These are phyloP conservation scores for Oncorhynchus mykiss DNA, from an alignment of 2,113 vertebrate species.

Conservation along the genomic window DNA sequence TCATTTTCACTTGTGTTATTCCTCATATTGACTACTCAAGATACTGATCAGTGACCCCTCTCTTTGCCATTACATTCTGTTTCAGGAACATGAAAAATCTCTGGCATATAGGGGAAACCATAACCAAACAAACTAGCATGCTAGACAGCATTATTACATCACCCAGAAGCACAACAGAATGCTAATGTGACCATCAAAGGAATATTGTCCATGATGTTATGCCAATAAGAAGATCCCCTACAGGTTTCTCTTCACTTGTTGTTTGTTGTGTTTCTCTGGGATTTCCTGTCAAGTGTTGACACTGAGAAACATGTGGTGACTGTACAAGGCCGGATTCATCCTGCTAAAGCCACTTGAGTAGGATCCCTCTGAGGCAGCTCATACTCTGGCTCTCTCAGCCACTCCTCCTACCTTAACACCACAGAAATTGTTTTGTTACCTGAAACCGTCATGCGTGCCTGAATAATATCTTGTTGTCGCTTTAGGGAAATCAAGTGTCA, in stretches of 20 bases:
- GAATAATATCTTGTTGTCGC: slow-evolving; percentile 28
- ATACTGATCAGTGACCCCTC: not conserved
- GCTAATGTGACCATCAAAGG: slow-evolving; percentile 39
- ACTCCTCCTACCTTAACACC: slow-evolving; percentile 53
- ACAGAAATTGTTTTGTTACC: slow-evolving; percentile 53
- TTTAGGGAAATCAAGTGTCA: slow-evolving; percentile 33
- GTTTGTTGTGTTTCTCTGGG: slow-evolving; percentile 48
- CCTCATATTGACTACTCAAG: not conserved
- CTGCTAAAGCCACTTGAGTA: slow-evolving; percentile 41
- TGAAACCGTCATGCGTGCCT: slow-evolving; percentile 30
- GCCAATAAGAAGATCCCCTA: slow-evolving; percentile 46
- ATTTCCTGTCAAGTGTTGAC: slow-evolving; percentile 56
- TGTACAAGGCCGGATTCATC: slow-evolving; percentile 45
- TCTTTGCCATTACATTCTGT: not conserved
- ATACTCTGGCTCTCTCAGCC: slow-evolving; percentile 40
- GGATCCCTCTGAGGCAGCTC: slow-evolving; percentile 53
- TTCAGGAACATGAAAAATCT: not conserved
- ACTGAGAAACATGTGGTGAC: slow-evolving; percentile 50
- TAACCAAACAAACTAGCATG: not conserved
- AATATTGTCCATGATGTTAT: slow-evolving; percentile 45
- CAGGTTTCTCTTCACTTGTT: slow-evolving; percentile 62
- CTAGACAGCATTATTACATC: not conserved
- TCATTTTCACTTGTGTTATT: not conserved
- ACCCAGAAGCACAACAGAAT: slow-evolving; percentile 11
- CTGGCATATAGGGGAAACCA: not conserved